Evolutionary conservation across 1,140 invertebrate genomes (phyloP).

Genomic region (Macrobrachium nipponense): DNA sequence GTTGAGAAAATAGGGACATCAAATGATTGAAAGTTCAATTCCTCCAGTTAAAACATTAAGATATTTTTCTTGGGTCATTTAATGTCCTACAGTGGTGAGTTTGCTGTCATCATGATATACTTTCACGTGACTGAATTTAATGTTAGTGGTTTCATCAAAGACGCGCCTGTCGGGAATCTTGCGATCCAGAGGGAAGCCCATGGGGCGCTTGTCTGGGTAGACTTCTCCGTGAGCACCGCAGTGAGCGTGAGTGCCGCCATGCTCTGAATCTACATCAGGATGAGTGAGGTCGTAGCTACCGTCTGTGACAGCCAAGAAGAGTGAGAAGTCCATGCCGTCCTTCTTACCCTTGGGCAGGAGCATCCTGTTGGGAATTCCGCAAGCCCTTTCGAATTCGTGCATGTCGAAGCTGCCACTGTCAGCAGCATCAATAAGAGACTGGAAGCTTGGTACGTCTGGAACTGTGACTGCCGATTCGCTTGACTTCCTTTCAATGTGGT

Average conservation of each 20-base stretch:
- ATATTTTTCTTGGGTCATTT: too few relatives aligned
- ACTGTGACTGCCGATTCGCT: background rate
- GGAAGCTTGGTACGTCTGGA: conserved; percentile 6
- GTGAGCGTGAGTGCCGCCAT: background rate
- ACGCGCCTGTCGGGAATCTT: background rate
- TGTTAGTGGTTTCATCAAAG: background rate
- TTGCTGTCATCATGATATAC: background rate
- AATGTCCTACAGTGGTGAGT: background rate
- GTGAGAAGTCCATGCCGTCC: background rate
- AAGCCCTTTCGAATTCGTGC: background rate
- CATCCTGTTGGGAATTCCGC: background rate
- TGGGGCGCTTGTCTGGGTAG: background rate
- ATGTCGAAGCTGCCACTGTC: background rate
- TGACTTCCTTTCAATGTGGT: conserved; percentile 75
- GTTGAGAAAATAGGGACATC: too few relatives aligned
- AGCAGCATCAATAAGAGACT: background rate
- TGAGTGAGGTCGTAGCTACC: background rate
- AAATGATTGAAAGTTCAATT: too few relatives aligned
- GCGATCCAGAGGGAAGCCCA: conserved; percentile 16
- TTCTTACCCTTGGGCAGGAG: too few relatives aligned
- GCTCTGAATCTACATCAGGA: background rate
- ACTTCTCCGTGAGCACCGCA: background rate
- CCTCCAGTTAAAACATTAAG: too few relatives aligned
- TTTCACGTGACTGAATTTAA: background rate
- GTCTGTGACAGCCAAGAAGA: background rate